Base-by-base conservation (phyloP, 2,113 vertebrate species). In the Conger conger region DNA sequence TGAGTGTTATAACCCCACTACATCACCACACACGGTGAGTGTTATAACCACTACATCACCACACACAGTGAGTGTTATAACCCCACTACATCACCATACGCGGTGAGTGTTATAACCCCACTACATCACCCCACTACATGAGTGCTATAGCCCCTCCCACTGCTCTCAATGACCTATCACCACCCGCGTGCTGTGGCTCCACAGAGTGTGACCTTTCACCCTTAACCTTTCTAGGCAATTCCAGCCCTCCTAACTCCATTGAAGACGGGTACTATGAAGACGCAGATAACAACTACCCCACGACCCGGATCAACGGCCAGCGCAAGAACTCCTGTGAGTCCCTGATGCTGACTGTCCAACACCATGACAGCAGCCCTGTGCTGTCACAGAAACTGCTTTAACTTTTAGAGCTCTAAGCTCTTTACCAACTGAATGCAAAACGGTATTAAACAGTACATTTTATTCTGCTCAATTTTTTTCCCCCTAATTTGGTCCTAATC, bases 181-280 rank as follows among this genome's bases (percentile, higher is more conserved):
- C 40, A 42, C 40, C 40, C 9, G 40, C 3, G 40, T 42, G 40
- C 40, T 42, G 40, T 42, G 9, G 40, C 40, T 42, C 40, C 40
- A 9, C 40, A 3, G 40, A 50, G 45, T 63, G 57, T 63, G 33
- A 84, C 50, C 77, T 63, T 37, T 84, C 76, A 79, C 53, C n/a
- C 30, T 79, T 84, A 15, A 63, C 27, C 50, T 80, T 50, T 89
- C 18, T 92, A 99, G 97, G 96, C 86, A 96, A 96, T 89, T 97
- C 95, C 86, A 98, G 96, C 87, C 98, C 97, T 81, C 96, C 97
- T 42, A 97, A 97, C 90, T 99, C 97, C 4, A 95, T 97, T 0
- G 94, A 97, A 90, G 98, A 99, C 0, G 95, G 96, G 54, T 99
- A 99, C 90, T 99, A 99, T 0, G 98, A 99, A 92, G 98, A 99